Conservation (phyloP, 2,113 vertebrate genomes). For the Pantherophis guttatus region DNA sequence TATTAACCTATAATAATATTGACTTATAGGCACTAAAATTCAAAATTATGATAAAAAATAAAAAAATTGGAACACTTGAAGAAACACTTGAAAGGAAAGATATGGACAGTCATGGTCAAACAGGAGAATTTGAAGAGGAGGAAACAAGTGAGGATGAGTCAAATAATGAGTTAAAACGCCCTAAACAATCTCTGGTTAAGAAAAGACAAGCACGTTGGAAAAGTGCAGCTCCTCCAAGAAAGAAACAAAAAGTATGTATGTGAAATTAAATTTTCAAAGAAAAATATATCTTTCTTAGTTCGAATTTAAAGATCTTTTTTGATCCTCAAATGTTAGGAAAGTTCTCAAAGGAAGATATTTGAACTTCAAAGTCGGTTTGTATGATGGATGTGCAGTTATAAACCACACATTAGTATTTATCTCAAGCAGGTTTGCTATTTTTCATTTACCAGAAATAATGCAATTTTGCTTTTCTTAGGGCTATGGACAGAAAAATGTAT, state of each 20-base stretch:
- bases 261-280: background rate
- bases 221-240: fast-evolving
- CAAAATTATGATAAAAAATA: constrained; percentile 87
- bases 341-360: background rate
- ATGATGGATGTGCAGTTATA: background rate
- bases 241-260: constrained; percentile 42
- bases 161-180: background rate
- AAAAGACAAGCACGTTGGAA: fast-evolving
- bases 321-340: background rate
- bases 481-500: background rate
- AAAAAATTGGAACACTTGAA: constrained; percentile 72
- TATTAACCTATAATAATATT: background rate
- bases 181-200: fast-evolving
- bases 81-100: constrained; percentile 45
- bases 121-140: constrained; percentile 39
- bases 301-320: background rate
- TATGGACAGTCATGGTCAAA: constrained; percentile 43
- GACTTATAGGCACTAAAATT: constrained; percentile 76
- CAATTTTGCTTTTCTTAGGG: background rate
- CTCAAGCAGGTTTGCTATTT: background rate
- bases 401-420: background rate
- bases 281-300: background rate
- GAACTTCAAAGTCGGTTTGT: background rate
- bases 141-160: fast-evolving
- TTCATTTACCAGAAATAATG: background rate